phyloP scores from a whole-genome alignment of 2,113 vertebrate genomes.

The Chaetops frenatus region DNA sequence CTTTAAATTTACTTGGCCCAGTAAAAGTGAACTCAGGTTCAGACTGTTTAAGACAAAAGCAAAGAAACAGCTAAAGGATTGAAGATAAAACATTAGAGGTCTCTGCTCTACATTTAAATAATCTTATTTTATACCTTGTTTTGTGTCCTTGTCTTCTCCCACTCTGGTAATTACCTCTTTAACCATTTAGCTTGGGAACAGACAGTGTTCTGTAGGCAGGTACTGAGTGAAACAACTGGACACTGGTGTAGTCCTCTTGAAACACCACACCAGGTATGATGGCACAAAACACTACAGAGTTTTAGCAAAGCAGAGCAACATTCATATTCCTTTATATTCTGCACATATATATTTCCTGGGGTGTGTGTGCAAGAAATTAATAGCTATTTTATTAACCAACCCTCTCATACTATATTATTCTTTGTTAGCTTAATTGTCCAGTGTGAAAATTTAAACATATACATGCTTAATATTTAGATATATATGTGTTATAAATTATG shows the following conservation, averaged over 20 bases:
- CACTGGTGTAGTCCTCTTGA: background rate
- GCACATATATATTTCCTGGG: background rate
- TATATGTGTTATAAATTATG: background rate
- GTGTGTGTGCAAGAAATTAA: background rate
- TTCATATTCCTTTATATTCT: background rate
- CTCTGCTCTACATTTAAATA: background rate
- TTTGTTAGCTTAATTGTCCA: background rate
- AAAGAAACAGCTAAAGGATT: background rate
- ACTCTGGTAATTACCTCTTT: background rate
- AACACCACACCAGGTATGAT: background rate
- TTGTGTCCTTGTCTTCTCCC: background rate
- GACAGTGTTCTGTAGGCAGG: background rate
- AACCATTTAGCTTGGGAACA: background rate
- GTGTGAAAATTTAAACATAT: background rate
- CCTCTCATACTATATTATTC: background rate
- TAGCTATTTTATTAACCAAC: background rate
- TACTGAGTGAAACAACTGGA: background rate
- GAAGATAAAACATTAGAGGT: background rate
- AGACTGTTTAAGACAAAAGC: background rate
- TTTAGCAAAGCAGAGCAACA: background rate
- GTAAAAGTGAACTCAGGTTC: background rate
- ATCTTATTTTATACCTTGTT: background rate
- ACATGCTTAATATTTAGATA: background rate
- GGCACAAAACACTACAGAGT: background rate
- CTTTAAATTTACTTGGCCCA: background rate